phyloP scores from a whole-genome alignment of 2,888 invertebrate genomes.

The Apamea monoglypha region DNA sequence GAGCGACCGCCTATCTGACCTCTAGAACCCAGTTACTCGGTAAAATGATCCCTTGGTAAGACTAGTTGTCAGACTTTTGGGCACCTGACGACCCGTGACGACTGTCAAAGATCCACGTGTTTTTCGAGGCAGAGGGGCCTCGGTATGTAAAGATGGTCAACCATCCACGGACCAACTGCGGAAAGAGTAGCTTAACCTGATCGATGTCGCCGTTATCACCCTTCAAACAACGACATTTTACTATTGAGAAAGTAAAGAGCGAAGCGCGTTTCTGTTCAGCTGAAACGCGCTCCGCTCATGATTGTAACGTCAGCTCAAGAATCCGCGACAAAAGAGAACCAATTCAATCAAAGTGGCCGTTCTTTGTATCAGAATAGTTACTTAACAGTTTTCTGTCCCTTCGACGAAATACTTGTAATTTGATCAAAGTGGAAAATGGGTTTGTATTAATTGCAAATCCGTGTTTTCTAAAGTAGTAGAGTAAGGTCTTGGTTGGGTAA shows the following conservation, averaged over 20 bases:
- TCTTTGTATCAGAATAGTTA: constrained; percentile 68
- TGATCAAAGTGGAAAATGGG: constrained; percentile 12
- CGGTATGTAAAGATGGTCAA: neutral
- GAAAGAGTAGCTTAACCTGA: neutral
- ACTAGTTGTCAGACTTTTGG: neutral
- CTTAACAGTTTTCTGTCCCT: constrained; percentile 52
- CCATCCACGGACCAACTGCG: neutral
- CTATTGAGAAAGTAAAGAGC: neutral
- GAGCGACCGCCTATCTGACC: no score
- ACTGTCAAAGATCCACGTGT: neutral
- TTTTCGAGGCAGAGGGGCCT: neutral
- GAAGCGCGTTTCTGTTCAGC: no score
- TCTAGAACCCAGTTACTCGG: neutral
- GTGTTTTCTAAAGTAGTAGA: constrained; percentile 19
- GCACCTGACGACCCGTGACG: neutral
- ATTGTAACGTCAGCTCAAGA: constrained; percentile 28
- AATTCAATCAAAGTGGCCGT: constrained; percentile 73
- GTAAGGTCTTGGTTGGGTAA: neutral
- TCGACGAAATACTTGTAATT: constrained; percentile 13
- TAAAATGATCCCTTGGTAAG: neutral
- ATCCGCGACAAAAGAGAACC: constrained; percentile 56
- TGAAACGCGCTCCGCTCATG: constrained; percentile 23
- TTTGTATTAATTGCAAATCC: constrained; percentile 39
- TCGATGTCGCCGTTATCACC: neutral
- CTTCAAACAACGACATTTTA: neutral